Evolutionary conservation across 1,140 invertebrate species (phyloP).

Genomic region (Calliopsis andreniformis): DNA sequence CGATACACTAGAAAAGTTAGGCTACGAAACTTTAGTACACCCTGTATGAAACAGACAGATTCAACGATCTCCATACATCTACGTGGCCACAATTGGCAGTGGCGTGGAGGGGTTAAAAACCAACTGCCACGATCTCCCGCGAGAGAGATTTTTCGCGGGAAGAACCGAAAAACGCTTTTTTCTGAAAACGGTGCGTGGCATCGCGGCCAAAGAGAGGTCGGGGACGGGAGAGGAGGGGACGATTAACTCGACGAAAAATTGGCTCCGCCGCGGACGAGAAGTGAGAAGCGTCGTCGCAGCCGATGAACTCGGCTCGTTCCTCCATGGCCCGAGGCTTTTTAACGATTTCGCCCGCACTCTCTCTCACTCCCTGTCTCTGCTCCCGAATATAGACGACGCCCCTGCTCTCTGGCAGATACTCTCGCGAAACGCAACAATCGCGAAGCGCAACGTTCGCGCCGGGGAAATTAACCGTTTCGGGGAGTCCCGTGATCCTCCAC

Average conservation of each 20-base stretch:
- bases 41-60: no score
- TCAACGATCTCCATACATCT: no score
- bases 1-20: no score
- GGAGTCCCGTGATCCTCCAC: background rate
- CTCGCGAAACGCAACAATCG: background rate
- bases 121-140: no score
- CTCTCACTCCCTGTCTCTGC: background rate
- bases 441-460: background rate
- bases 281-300: background rate
- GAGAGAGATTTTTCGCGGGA: no score
- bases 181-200: no score
- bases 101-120: no score
- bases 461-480: background rate
- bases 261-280: background rate
- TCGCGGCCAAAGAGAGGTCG: no score
- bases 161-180: no score
- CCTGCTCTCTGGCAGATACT: background rate
- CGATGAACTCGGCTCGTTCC: constrained; percentile 2
- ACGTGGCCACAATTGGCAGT: no score
- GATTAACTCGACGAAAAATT: background rate
- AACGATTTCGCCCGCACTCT: background rate
- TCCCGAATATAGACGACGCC: background rate
- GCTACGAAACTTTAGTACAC: no score
- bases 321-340: constrained; percentile 1
- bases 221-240: no score